These are phyloP conservation scores for Caenorhabditis angaria DNA, from an alignment of 2,888 invertebrate genomes.

Conservation along the genomic window DNA sequence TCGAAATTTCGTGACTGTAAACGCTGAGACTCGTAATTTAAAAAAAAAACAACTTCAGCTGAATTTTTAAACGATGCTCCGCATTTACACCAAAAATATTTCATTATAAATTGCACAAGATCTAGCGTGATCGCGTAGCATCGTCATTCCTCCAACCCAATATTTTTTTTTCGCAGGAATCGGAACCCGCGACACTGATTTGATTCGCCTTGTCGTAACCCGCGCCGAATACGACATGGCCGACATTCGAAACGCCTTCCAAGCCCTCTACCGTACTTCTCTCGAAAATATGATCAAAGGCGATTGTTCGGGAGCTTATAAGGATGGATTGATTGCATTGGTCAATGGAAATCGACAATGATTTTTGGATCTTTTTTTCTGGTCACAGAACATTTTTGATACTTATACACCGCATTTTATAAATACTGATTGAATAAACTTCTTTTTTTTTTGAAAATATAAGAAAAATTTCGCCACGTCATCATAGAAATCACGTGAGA, in stretches of 20 bases:
- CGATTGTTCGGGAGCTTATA: slow-evolving; percentile 66
- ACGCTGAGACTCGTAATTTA: neutral
- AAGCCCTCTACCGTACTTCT: slow-evolving; percentile 43
- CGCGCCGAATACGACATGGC: slow-evolving; percentile 75
- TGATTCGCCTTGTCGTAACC: slow-evolving; percentile 71
- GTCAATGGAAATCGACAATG: slow-evolving; percentile 55
- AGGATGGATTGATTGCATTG: slow-evolving; percentile 64
- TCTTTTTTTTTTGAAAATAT: too few species aligned
- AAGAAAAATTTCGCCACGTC: too few species aligned
- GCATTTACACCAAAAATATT: neutral
- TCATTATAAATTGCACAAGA: neutral
- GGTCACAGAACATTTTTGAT: too few species aligned
- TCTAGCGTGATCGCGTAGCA: neutral
- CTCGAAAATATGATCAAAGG: slow-evolving; percentile 61
- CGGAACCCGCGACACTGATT: slow-evolving; percentile 70
- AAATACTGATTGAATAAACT: too few species aligned
- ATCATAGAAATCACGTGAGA: too few species aligned
- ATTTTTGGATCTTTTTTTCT: too few species aligned
- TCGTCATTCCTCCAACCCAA: neutral
- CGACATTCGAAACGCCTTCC: slow-evolving; percentile 52
- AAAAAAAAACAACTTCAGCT: too few species aligned
- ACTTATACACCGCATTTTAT: too few species aligned
- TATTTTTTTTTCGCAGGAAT: slow-evolving; percentile 56
- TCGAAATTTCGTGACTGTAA: too few species aligned
- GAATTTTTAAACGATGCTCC: too few species aligned